phyloP scores from a whole-genome alignment of 2,797 vertebrate genomes.

The Neosalanx taihuensis region DNA sequence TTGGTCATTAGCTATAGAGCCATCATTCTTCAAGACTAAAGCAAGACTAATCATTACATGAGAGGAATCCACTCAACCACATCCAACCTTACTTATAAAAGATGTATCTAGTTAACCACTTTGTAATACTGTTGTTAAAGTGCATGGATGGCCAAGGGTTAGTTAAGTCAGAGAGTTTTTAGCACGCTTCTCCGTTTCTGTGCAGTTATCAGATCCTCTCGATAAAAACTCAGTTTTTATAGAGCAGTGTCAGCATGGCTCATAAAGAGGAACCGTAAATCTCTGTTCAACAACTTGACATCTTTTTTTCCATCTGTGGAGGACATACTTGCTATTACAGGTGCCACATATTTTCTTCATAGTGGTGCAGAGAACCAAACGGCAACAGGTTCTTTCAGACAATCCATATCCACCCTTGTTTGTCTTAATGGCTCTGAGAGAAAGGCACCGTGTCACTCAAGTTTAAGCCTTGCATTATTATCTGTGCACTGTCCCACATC shows the following conservation, averaged over 20 bases:
- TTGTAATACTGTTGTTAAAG: not conserved
- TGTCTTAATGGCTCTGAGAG: slow-evolving; percentile 1
- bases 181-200: slow-evolving; percentile 33
- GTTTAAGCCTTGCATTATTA: slow-evolving; percentile 27
- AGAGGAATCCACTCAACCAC: slow-evolving; percentile 26
- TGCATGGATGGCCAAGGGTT: slow-evolving; percentile 23
- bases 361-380: slow-evolving; percentile 72
- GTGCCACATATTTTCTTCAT: slow-evolving; percentile 75
- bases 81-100: slow-evolving; percentile 31
- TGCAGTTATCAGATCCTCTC: slow-evolving; percentile 53
- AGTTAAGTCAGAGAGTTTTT: slow-evolving; percentile 33
- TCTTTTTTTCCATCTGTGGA: slow-evolving; percentile 62
- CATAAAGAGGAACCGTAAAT: slow-evolving; percentile 60
- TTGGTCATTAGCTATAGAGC: not conserved
- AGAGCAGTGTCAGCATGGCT: slow-evolving; percentile 51
- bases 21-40: slow-evolving; percentile 11
- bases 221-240: slow-evolving; percentile 61
- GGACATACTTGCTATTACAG: slow-evolving; percentile 73
- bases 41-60: slow-evolving; percentile 35
- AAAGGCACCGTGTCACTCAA: slow-evolving; percentile 20
- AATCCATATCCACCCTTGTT: slow-evolving; percentile 55
- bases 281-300: slow-evolving; percentile 52
- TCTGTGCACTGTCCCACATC: slow-evolving; percentile 22
- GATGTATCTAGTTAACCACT: slow-evolving; percentile 8
- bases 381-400: slow-evolving; percentile 63